Conservation (phyloP, 1,140 invertebrate genomes). For the Trigoniulus corallinus region DNA sequence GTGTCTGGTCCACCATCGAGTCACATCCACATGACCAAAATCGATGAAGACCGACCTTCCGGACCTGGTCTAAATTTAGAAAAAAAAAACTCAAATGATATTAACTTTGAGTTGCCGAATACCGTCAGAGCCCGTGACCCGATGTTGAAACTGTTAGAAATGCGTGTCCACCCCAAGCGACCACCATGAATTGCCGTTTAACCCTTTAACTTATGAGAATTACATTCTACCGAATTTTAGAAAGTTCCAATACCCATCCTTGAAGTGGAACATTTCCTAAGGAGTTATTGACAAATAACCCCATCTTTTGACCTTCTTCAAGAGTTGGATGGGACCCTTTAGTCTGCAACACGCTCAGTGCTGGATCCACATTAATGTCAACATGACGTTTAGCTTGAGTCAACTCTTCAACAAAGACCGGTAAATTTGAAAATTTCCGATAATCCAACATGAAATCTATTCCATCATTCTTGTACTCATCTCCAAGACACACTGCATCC, state of each 20-base stretch:
- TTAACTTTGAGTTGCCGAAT: neutral
- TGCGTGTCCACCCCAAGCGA: too few species aligned
- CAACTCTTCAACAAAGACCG: constrained; percentile 18
- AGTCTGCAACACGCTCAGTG: neutral
- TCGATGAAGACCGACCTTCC: constrained; percentile 22
- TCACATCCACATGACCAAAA: constrained; percentile 20
- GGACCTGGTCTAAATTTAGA: constrained; percentile 16
- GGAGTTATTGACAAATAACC: constrained; percentile 5
- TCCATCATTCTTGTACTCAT: constrained; percentile 20
- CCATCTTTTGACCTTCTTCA: constrained; percentile 10
- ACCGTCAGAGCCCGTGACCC: too few species aligned
- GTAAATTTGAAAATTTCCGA: constrained; percentile 16
- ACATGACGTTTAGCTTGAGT: constrained; percentile 17
- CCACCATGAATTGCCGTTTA: neutral
- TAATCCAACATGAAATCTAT: constrained; percentile 21
- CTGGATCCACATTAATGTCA: constrained; percentile 12
- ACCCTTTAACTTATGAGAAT: neutral
- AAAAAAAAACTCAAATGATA: neutral
- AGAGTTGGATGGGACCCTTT: constrained; percentile 11
- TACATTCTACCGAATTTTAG: too few species aligned
- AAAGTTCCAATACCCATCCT: constrained; percentile 25
- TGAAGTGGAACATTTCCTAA: constrained; percentile 14
- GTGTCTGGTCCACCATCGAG: constrained; percentile 18
- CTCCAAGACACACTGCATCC: constrained; percentile 13
- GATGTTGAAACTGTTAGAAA: too few species aligned